These are phyloP conservation scores for Strongylocentrotus purpuratus DNA, from an alignment of 35 echinoderm and acorn worm species.

Conservation along the genomic window DNA sequence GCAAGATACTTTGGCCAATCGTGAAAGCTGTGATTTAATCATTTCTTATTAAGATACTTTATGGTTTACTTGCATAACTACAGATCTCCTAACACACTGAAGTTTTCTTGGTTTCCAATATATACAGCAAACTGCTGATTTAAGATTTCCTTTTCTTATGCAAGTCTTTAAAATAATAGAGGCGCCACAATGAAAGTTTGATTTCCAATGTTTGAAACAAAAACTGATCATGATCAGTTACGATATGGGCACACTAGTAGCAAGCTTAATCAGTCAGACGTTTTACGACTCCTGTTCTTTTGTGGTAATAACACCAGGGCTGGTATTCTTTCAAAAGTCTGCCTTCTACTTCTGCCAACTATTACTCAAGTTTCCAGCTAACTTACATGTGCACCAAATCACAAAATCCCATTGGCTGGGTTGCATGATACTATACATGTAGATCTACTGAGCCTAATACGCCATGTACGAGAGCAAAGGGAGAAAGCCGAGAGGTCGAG, in stretches of 20 bases:
- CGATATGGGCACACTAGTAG: too few relatives aligned
- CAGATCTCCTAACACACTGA: too few relatives aligned
- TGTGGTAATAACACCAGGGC: not conserved
- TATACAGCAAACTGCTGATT: too few relatives aligned
- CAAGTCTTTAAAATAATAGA: too few relatives aligned
- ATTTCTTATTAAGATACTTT: not conserved
- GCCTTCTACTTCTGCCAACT: not conserved
- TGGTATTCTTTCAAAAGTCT: not conserved
- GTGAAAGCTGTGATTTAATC: not conserved
- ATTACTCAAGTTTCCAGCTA: not conserved
- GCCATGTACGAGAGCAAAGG: not conserved
- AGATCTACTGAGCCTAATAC: not conserved
- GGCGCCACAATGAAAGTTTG: too few relatives aligned
- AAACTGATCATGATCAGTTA: too few relatives aligned
- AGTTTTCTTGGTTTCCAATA: too few relatives aligned
- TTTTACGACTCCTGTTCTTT: not conserved
- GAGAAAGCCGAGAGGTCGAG: not conserved
- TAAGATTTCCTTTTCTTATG: too few relatives aligned
- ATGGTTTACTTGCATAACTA: too few relatives aligned
- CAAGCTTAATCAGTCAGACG: not conserved
- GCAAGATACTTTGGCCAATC: not conserved
- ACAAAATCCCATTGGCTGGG: not conserved
- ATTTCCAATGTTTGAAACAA: too few relatives aligned
- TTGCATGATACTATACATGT: not conserved
- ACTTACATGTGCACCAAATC: not conserved